These are phyloP conservation scores for Potorous gilbertii DNA, from an alignment of 2,797 vertebrate genomes.

Conservation along the genomic window DNA sequence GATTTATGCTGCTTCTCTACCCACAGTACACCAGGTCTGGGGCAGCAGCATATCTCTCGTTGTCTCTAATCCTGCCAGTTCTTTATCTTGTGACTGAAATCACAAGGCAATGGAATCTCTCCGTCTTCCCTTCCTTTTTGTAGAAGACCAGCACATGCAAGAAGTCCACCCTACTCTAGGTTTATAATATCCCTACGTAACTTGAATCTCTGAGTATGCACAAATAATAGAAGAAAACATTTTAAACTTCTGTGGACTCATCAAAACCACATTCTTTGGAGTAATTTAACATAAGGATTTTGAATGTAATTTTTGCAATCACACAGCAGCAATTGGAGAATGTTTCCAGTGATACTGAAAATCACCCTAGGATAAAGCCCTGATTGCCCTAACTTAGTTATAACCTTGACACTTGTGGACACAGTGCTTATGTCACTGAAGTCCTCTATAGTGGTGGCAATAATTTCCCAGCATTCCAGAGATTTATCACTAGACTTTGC, in stretches of 20 bases:
- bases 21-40: not conserved
- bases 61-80: not conserved
- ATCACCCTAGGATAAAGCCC: not conserved
- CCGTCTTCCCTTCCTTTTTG: not conserved
- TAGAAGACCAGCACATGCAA: not conserved
- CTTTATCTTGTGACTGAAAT: not conserved
- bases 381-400: not conserved
- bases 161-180: not conserved
- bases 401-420: not conserved
- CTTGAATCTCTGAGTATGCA: not conserved
- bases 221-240: conserved; percentile 18
- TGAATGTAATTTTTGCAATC: not conserved
- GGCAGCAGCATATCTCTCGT: not conserved
- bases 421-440: conserved; percentile 23
- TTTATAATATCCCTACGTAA: not conserved
- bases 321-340: conserved; percentile 31
- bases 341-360: conserved; percentile 26
- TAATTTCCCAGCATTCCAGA: conserved; percentile 64
- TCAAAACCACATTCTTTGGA: conserved; percentile 33
- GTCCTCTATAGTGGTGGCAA: conserved; percentile 47
- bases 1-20: not conserved
- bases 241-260: conserved; percentile 28
- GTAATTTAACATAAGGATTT: conserved; percentile 21
- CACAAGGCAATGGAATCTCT: not conserved
- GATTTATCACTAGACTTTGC: conserved; percentile 66